Evolutionary conservation across 1,140 invertebrate genomes (phyloP), one percentile per base, ranked within the genome.

Genomic region (Forficula auricularia): DNA sequence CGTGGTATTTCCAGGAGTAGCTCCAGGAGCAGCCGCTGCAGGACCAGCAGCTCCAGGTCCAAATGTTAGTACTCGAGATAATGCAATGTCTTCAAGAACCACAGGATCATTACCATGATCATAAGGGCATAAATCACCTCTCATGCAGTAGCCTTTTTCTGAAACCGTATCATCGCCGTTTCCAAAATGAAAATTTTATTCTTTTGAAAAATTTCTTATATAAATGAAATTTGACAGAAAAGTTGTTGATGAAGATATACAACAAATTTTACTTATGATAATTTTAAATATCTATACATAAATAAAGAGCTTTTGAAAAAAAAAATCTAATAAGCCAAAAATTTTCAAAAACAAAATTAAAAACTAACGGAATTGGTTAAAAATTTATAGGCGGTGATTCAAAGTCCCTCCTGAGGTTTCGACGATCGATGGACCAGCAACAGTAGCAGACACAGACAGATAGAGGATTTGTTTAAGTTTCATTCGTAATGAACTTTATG

Each of bases 41-140:
- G 12, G 10, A 4, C 22, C 22, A 27, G 22, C 22, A 27, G 22
- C 22, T 27, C 22, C 22, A 3, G 69, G 67, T 19, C 65, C 63
- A 48, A 71, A 73, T 3, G 64, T 65, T 30, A 76, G 53, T 19
- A 74, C 70, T 3, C 63, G 57, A 45, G 66, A 68, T 2, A 74
- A 48, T 15, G 71, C 62, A 4, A 83, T 72, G 60, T 90, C 85
- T 56, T 96, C 89, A 12, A 96, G 64, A 2, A 96, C 83, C 0
- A 96, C 83, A 2, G 91, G 90, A 64, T 96, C 90, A 3, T 73
- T 71, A 12, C 92, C 91, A 64, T 97, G 91, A 66, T 96, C 90
- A 68, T 76, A 97, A 13, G 83, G 87, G 63, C 92, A 97, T 36
- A 89, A 71, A 62, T 96, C 90, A 7, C 91, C 91, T 19, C 84